A percentile compares a stretch with the other conserved stretches of the same genome.
These are phyloP conservation scores for Acrossocheilus fasciatus DNA, from an alignment of 2,797 vertebrate genomes.

Conservation along the genomic window DNA sequence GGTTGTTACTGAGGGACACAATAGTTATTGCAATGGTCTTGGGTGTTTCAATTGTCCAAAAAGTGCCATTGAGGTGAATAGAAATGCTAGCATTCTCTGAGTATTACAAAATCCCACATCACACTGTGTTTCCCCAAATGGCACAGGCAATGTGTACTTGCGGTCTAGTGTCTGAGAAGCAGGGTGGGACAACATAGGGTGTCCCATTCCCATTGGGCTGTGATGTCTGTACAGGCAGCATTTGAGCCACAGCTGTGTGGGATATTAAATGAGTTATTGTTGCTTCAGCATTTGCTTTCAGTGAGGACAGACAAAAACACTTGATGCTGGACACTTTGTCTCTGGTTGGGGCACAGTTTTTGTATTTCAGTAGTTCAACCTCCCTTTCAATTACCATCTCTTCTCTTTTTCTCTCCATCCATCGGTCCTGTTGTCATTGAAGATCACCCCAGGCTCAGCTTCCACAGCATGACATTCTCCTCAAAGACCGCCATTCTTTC, in stretches of 20 bases:
- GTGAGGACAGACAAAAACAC: background rate
- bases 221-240: background rate
- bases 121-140: background rate
- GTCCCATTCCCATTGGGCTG: background rate
- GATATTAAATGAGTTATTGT: background rate
- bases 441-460: constrained; percentile 8
- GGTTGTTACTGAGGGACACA: background rate
- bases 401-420: background rate
- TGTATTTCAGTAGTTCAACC: background rate
- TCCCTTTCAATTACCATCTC: background rate
- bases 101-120: background rate
- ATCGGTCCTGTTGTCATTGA: constrained; percentile 27
- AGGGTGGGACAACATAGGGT: background rate
- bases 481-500: constrained; percentile 32
- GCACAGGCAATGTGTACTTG: background rate
- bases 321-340: background rate
- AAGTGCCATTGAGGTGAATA: background rate
- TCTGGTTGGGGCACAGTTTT: background rate
- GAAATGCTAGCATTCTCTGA: background rate
- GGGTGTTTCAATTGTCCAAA: background rate
- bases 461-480: constrained; percentile 18
- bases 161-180: background rate
- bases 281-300: background rate
- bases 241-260: background rate
- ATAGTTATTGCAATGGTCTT: background rate